Percentiles rank a stretch among this genome's conserved stretches.
phyloP scores from a whole-genome alignment of 2,888 invertebrate genomes.

The Phytoseiulus persimilis region DNA sequence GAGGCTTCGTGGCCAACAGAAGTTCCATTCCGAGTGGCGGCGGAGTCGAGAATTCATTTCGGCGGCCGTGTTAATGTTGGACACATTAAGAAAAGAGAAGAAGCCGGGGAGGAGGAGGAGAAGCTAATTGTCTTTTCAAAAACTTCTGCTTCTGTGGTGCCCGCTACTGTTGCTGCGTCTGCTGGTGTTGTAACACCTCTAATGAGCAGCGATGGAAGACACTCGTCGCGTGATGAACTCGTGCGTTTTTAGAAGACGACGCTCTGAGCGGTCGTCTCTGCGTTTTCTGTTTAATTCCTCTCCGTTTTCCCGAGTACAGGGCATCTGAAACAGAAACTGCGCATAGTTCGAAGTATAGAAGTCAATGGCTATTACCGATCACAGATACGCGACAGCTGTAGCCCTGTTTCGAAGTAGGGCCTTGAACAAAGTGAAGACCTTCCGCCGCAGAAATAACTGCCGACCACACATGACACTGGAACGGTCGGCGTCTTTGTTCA shows the following conservation, averaged over 20 bases:
- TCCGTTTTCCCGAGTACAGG: background rate
- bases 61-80: background rate
- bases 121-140: background rate
- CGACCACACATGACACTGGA: background rate
- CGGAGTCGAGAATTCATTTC: background rate
- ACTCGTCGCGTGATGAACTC: background rate
- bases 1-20: background rate
- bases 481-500: background rate
- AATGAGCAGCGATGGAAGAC: background rate
- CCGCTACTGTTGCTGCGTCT: background rate
- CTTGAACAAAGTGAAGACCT: background rate
- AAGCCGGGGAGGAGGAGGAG: background rate
- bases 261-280: background rate
- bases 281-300: background rate
- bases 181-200: background rate
- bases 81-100: background rate
- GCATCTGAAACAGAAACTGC: background rate
- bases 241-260: background rate
- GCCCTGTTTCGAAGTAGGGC: background rate
- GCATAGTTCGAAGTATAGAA: too few relatives aligned
- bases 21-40: background rate
- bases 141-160: background rate
- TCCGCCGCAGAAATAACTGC: background rate
- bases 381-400: background rate
- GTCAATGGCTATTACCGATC: background rate